Evolutionary conservation across 2,113 vertebrate genomes (phyloP).

Genomic region (Ochotona princeps): DNA sequence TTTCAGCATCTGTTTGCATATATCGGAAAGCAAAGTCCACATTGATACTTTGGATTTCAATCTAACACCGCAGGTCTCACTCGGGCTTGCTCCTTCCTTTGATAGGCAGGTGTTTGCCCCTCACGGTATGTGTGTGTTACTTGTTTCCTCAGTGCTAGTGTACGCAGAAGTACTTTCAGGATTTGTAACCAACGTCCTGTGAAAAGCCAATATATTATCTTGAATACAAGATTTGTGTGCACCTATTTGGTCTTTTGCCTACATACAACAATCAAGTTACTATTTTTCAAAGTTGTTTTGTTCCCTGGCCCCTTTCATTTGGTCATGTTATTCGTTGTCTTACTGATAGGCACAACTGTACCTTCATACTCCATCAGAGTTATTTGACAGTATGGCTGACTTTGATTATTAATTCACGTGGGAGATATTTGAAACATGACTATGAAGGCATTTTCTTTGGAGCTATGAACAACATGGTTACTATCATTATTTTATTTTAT

Average conservation of each 20-base stretch:
- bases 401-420: not conserved
- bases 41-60: not conserved
- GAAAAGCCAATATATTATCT: constrained; percentile 1
- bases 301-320: accelerated
- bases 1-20: not conserved
- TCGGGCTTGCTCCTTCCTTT: not conserved
- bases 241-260: not conserved
- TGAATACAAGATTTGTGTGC: not conserved
- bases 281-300: not conserved
- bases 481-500: not conserved
- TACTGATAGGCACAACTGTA: not conserved
- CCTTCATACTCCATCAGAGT: not conserved
- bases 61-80: not conserved
- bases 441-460: not conserved
- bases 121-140: not conserved
- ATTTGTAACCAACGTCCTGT: not conserved
- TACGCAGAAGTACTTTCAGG: not conserved
- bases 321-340: not conserved
- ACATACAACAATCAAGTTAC: not conserved
- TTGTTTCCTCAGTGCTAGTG: not conserved
- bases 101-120: not conserved
- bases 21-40: not conserved
- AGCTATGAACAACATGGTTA: not conserved
- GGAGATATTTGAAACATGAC: not conserved
- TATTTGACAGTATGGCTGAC: not conserved